Conservation (phyloP, 2,113 vertebrate species). For the Engystomops pustulosus region DNA sequence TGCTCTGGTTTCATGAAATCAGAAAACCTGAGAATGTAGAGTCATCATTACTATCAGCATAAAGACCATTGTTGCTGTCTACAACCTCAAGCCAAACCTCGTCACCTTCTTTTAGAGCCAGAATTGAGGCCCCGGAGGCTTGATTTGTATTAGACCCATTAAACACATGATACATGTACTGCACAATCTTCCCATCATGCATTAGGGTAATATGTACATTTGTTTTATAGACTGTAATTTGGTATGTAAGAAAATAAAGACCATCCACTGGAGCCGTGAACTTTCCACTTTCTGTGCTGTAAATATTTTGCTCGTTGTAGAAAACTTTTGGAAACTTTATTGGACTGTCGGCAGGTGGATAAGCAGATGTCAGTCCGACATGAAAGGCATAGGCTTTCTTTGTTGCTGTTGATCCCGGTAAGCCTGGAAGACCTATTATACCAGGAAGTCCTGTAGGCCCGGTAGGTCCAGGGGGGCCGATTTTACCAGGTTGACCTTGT, state of each 20-base stretch:
- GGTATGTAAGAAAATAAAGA: slow-evolving; percentile 89
- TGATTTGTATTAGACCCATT: slow-evolving; percentile 88
- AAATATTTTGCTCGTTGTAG: slow-evolving; percentile 87
- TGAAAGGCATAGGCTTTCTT: slow-evolving; percentile 84
- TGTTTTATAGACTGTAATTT: slow-evolving; percentile 89
- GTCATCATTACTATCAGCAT: slow-evolving; percentile 89
- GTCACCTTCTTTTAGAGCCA: slow-evolving; percentile 81
- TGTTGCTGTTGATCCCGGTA: slow-evolving; percentile 75
- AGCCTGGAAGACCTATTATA: slow-evolving; percentile 80
- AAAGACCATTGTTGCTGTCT: slow-evolving; percentile 86
- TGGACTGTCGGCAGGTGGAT: slow-evolving; percentile 76
- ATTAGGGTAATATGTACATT: slow-evolving; percentile 86
- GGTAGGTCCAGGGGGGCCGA: slow-evolving; percentile 79
- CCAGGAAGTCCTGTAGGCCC: slow-evolving; percentile 82
- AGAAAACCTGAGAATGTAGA: slow-evolving; percentile 92
- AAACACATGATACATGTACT: slow-evolving; percentile 87
- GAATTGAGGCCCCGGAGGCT: slow-evolving; percentile 82
- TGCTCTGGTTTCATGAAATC: slow-evolving; percentile 26
- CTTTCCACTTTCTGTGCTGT: slow-evolving; percentile 78
- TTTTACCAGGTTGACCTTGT: slow-evolving; percentile 78
- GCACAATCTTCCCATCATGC: slow-evolving; percentile 82
- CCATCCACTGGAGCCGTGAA: slow-evolving; percentile 82
- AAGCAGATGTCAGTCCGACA: slow-evolving; percentile 81
- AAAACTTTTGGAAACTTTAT: slow-evolving; percentile 89
- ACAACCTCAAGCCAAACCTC: slow-evolving; percentile 91